phyloP scores from a whole-genome alignment of 1,140 invertebrate genomes.

The Ptiloglossa arizonensis region DNA sequence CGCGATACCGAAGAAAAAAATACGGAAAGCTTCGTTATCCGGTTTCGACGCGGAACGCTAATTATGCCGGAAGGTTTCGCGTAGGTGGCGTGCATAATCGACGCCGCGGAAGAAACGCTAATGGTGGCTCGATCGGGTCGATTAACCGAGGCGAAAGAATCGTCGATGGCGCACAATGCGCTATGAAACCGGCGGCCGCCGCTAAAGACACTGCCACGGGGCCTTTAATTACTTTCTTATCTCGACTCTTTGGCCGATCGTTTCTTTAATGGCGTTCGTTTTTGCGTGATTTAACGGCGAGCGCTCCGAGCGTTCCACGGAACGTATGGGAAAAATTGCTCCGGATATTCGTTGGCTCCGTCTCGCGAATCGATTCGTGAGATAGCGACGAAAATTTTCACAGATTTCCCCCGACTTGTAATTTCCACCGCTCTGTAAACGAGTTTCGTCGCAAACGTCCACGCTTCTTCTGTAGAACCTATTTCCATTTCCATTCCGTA shows the following conservation, averaged over 20 bases:
- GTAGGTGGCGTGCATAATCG: constrained; percentile 30
- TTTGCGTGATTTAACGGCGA: constrained; percentile 50
- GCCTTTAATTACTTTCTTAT: constrained; percentile 54
- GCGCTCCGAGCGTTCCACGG: constrained; percentile 9
- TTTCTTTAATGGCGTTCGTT: constrained; percentile 48
- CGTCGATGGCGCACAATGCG: constrained; percentile 36
- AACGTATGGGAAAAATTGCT: constrained; percentile 41
- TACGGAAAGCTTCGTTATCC: constrained; percentile 29
- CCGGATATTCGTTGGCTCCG: constrained; percentile 12
- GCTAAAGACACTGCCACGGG: constrained; percentile 40
- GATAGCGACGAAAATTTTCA: too few relatives aligned
- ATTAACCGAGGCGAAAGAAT: constrained; percentile 38
- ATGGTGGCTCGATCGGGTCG: constrained; percentile 47
- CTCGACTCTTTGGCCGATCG: constrained; percentile 35
- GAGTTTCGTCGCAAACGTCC: too few relatives aligned
- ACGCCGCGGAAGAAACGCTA: constrained; percentile 34
- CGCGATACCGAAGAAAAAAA: constrained; percentile 30
- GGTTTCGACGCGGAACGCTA: constrained; percentile 30
- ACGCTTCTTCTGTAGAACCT: too few relatives aligned
- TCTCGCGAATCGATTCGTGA: too few relatives aligned
- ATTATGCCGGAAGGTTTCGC: constrained; percentile 25
- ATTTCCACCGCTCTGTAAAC: too few relatives aligned
- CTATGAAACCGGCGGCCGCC: constrained; percentile 25
- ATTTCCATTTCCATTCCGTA: too few relatives aligned
- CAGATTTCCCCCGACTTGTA: too few relatives aligned